Conservation (phyloP, 2,797 vertebrate species). For the Microctenopoma lineatum region DNA sequence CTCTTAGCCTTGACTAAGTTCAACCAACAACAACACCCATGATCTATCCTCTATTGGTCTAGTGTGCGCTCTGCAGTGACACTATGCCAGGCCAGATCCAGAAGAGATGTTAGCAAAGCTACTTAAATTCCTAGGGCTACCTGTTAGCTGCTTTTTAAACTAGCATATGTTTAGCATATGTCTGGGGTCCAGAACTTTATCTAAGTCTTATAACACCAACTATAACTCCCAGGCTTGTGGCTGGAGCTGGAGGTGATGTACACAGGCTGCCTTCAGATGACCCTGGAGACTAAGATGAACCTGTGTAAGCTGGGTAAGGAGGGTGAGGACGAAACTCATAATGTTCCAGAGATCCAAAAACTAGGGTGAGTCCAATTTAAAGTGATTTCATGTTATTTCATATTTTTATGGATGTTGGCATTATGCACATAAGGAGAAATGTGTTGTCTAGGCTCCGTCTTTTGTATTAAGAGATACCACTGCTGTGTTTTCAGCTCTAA, state of each 20-base stretch:
- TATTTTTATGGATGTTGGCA: neutral
- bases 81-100: slow-evolving; percentile 14
- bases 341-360: slow-evolving; percentile 66
- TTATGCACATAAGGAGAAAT: neutral
- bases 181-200: too few species aligned
- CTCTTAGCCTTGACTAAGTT: slow-evolving; percentile 55
- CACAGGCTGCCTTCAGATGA: slow-evolving; percentile 89
- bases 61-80: slow-evolving; percentile 19
- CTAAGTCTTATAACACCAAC: too few species aligned
- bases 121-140: slow-evolving; percentile 9
- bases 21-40: slow-evolving; percentile 29
- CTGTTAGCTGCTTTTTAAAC: neutral
- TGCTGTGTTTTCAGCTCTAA: slow-evolving; percentile 72
- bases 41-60: slow-evolving; percentile 15
- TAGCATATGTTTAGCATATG: too few species aligned
- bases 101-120: slow-evolving; percentile 5
- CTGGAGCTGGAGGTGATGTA: slow-evolving; percentile 89
- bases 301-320: slow-evolving; percentile 90
- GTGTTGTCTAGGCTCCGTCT: neutral
- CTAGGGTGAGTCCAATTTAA: slow-evolving; percentile 75
- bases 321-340: slow-evolving; percentile 73
- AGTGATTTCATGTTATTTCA: neutral
- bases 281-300: slow-evolving; percentile 92
- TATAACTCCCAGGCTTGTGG: slow-evolving; percentile 85
- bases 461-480: slow-evolving; percentile 4